Percentiles rank a stretch among this genome's conserved stretches.
These are phyloP conservation scores for Molossus alvarezi DNA, from an alignment of 2,797 vertebrate genomes.

Conservation along the genomic window DNA sequence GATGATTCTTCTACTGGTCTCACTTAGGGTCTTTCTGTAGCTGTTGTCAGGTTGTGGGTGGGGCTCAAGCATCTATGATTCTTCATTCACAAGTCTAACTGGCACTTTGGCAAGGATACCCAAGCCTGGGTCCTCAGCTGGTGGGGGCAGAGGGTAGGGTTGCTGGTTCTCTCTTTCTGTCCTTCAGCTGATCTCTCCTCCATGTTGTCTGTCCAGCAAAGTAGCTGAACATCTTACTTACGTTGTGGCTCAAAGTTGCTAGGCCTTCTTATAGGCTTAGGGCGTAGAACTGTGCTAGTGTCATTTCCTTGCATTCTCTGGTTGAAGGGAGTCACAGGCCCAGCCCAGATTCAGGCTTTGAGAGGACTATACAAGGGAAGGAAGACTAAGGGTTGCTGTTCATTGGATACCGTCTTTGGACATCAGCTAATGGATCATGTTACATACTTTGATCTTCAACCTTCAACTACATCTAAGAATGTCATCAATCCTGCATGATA, in stretches of 20 bases:
- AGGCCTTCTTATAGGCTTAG: not conserved
- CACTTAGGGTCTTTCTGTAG: not conserved
- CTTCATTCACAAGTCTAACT: not conserved
- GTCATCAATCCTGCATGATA: not conserved
- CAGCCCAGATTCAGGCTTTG: not conserved
- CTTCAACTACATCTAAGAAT: not conserved
- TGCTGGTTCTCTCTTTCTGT: not conserved
- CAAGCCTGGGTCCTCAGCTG: not conserved
- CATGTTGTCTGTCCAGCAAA: not conserved
- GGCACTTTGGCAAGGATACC: not conserved
- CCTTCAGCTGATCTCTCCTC: not conserved
- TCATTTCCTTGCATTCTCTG: not conserved
- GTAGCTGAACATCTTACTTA: not conserved
- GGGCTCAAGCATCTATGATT: not conserved
- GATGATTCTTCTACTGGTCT: not conserved
- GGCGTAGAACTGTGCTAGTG: not conserved
- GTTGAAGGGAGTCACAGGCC: not conserved
- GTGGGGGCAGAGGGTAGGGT: not conserved
- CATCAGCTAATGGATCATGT: not conserved
- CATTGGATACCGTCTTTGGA: not conserved
- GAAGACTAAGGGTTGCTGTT: not conserved
- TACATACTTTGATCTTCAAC: not conserved
- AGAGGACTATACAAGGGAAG: not conserved
- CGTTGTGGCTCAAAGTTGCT: not conserved
- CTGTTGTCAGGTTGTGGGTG: not conserved